These are phyloP conservation scores for Pseudomyrmex gracilis DNA, from an alignment of 1,140 invertebrate species.

Conservation along the genomic window DNA sequence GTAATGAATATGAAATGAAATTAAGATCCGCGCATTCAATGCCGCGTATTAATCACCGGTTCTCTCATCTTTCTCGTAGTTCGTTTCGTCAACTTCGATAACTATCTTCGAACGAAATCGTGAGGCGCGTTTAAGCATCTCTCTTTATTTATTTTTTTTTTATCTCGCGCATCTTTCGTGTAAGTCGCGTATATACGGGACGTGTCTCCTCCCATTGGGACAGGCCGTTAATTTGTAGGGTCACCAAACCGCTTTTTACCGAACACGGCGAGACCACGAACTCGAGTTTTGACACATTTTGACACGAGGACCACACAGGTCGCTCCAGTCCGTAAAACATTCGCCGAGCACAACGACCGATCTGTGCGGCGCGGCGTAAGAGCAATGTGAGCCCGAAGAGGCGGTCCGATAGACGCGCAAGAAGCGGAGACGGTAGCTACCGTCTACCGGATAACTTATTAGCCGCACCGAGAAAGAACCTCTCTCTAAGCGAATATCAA, in stretches of 20 bases:
- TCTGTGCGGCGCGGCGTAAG: background rate
- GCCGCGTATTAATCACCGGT: background rate
- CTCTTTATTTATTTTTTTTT: background rate
- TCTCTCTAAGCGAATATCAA: constrained; percentile 71
- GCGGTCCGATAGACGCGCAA: constrained; percentile 72
- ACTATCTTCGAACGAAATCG: constrained; percentile 5
- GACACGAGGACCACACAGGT: constrained; percentile 83
- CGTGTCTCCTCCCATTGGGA: constrained; percentile 4
- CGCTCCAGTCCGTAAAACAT: constrained; percentile 80
- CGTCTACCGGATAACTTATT: constrained; percentile 81
- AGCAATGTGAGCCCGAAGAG: constrained; percentile 44
- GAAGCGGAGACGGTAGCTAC: constrained; percentile 70
- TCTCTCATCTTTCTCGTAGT: background rate
- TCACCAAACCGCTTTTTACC: constrained; percentile 80
- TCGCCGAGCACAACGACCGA: constrained; percentile 54
- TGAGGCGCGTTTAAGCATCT: background rate
- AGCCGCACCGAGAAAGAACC: constrained; percentile 76
- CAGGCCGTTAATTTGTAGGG: constrained; percentile 80
- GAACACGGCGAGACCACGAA: constrained; percentile 71
- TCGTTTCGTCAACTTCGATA: background rate
- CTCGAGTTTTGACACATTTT: constrained; percentile 85
- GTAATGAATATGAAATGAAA: background rate
- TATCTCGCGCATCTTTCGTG: background rate
- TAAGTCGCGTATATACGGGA: constrained; percentile 1
- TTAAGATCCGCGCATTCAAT: background rate